phyloP scores from a whole-genome alignment of 2,888 invertebrate species.

The Teinopalpus imperialis region DNA sequence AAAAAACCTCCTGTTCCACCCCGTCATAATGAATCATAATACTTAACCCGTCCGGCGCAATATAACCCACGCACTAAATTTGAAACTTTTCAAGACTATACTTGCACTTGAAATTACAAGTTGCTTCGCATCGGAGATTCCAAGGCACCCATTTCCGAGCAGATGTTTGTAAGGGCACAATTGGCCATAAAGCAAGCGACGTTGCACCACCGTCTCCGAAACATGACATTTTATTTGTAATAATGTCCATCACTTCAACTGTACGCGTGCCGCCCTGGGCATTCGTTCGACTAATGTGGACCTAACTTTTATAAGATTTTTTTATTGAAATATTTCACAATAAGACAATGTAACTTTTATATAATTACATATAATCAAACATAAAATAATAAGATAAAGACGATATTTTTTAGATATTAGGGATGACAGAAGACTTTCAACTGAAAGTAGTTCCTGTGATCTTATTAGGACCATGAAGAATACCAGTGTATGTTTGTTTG shows the following conservation, averaged over 20 bases:
- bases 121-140: slow-evolving; percentile 17
- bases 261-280: slow-evolving; percentile 20
- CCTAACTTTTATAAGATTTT: slow-evolving; percentile 1
- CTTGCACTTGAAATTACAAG: slow-evolving; percentile 27
- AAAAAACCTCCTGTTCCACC: neutral
- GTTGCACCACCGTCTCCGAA: slow-evolving; percentile 23
- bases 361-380: too few species aligned
- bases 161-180: slow-evolving; percentile 24
- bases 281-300: slow-evolving; percentile 11
- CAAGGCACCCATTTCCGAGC: slow-evolving; percentile 27
- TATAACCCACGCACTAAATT: slow-evolving; percentile 15
- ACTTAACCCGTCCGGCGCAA: slow-evolving; percentile 6
- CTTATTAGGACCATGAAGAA: too few species aligned
- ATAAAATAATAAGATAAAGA: too few species aligned
- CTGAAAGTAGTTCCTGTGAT: too few species aligned
- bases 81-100: slow-evolving; percentile 27
- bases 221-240: slow-evolving; percentile 33
- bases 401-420: too few species aligned
- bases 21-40: neutral
- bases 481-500: too few species aligned
- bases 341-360: too few species aligned
- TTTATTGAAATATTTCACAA: too few species aligned
- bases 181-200: slow-evolving; percentile 25
- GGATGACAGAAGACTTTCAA: too few species aligned
- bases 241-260: slow-evolving; percentile 22